Evolutionary conservation across 2,888 invertebrate genomes (phyloP).

Genomic region (Drosophila barbarae): DNA sequence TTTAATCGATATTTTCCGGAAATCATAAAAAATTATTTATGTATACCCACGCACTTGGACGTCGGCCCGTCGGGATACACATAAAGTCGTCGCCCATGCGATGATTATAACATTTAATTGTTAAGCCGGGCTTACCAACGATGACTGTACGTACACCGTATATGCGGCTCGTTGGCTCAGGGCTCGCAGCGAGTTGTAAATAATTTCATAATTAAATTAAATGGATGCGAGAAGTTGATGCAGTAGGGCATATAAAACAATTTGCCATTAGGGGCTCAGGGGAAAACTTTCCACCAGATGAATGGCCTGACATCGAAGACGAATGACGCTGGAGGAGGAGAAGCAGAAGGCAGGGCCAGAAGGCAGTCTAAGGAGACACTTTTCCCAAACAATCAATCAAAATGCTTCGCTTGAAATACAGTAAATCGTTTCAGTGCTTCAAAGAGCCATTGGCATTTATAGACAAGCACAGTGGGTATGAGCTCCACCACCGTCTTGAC

Average conservation of each 20-base stretch:
- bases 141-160: slow-evolving; percentile 49
- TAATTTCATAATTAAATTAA: slow-evolving; percentile 57
- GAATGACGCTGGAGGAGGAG: slow-evolving; percentile 12
- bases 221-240: slow-evolving; percentile 25
- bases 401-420: slow-evolving; percentile 25
- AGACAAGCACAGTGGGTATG: slow-evolving; percentile 18
- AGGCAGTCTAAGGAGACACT: slow-evolving; percentile 32
- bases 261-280: slow-evolving; percentile 28
- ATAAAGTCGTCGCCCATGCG: slow-evolving; percentile 28
- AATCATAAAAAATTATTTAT: slow-evolving; percentile 68
- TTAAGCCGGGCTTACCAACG: slow-evolving; percentile 51
- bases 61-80: slow-evolving; percentile 9
- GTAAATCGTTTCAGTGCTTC: slow-evolving; percentile 45
- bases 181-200: slow-evolving; percentile 42
- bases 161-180: slow-evolving; percentile 24
- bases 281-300: slow-evolving; percentile 33
- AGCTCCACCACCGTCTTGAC: background rate
- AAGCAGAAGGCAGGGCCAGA: background rate
- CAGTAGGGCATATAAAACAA: slow-evolving; percentile 27
- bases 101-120: slow-evolving; percentile 61
- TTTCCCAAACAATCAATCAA: slow-evolving; percentile 53
- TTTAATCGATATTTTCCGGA: slow-evolving; percentile 67
- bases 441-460: slow-evolving; percentile 42
- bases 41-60: slow-evolving; percentile 59
- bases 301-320: slow-evolving; percentile 35